Evolutionary conservation across 2,113 vertebrate genomes (phyloP), one percentile per base, ranked within the genome.

Genomic region (Zingel zingel): DNA sequence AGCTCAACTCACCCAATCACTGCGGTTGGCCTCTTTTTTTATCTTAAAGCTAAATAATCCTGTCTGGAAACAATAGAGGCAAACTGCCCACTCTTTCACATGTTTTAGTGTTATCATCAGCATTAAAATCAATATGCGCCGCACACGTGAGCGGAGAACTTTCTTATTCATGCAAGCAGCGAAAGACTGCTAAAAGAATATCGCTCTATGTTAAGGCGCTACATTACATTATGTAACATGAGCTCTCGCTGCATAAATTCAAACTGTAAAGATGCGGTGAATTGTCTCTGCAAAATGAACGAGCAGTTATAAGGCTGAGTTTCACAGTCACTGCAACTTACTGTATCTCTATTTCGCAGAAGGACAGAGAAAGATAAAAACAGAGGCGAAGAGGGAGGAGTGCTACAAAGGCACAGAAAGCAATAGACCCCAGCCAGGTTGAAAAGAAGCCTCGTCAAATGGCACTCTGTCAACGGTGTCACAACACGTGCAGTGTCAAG

Each of bases 1-100:
- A 50, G 79, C 86, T 89, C 73, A 62, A 86, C 82, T 90, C 83
- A 61, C 81, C 76, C 78, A 76, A 82, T 78, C 84, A 25, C 87
- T 67, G 73, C 69, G 75, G 68, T 84, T 69, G 88, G 86, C 88
- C 84, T 88, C 75, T 67, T 82, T 81, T 81, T 81, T 77, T 68
- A 48, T 89, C 82, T 89, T 79, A 90, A 75, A 81, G 79, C 82
- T 84, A 85, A 86, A 90, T 79, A 86, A 90, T 85, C 77, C 74
- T 84, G 80, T 88, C 72, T 74, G 76, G 66, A 84, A 88, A 90
- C 81, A 92, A 88, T 75, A 47, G 64, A 74, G 50, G 47, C 54
- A 45, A 69, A 69, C 39, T 43, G 39, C 39, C 8, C 2, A 43
- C 39, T 81, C 76, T 82, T 81, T 61, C 76, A 71, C 72, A 81